Base-by-base conservation (phyloP, 2,888 invertebrate species). In the Eupithecia subumbrata region DNA sequence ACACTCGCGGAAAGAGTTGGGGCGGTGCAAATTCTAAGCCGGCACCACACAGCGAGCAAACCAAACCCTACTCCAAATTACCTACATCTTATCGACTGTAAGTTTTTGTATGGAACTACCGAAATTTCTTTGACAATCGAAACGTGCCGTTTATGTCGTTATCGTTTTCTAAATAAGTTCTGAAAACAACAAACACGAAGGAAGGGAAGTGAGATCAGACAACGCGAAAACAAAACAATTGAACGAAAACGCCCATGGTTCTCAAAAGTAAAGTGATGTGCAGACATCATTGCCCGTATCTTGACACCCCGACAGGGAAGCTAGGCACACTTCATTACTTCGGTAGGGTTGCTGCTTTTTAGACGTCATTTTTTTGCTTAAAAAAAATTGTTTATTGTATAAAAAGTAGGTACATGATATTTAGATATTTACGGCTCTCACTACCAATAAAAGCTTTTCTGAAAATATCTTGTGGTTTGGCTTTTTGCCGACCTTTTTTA, bases 271-370 rank as follows among this genome's bases (percentile, higher is more conserved):
- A 66, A 78, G 79, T 78, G 81, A 88, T 88, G 87, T 85, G 87
- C 87, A 87, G 89, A 90, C 87, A 88, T 90, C 91, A 89, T 89
- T 87, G 89, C 85, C 87, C 86, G 86, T 93, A 93, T 94, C 93
- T 93, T 90, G 93, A 92, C 93, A 91, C 91, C 90, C 89, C 90
- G 91, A 88, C 91, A 90, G 89, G 92, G 92, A 92, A 91, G 87
- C 89, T 88, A 88, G 92, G 90, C 91, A 93, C 91, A 95, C 95
- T 95, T 95, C 95, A 95, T 95, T 95, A 95, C 95, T 92, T 63
- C 30, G 34, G 37, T 77, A 75, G 75, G 73, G 75, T 68, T 77
- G 77, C 11, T n/a, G 30, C 30, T 52, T 9, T 11, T 30, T 43
- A 43, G 60, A n/a, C 52, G 45, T 52, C 37, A 37, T 66, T 74